Base-by-base conservation (phyloP, 2,113 vertebrate genomes). In the Zapus hudsonius region DNA sequence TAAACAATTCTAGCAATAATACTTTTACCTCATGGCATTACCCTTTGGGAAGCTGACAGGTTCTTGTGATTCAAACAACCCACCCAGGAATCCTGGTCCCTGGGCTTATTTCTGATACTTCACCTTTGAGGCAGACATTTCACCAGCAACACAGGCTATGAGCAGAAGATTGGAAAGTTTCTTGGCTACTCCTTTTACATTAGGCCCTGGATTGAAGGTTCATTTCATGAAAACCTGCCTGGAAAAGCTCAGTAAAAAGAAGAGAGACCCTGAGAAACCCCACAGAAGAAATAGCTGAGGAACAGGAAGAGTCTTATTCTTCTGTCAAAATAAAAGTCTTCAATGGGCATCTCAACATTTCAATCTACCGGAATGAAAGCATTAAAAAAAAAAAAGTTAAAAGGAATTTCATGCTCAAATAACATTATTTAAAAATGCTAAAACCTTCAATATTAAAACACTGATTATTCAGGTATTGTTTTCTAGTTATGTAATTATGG, bases 151-250 rank as follows among this genome's bases (percentile, higher is more conserved):
- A 89, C 96, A 59, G 96, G 89, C 89, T 55, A 94, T 27, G 52
- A 93, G 86, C 73, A 42, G 92, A 92, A 85, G 93, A 93, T 93
- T n/a, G 90, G 78, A 95, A 96, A 74, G 91, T 67, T 95, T 96
- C 16, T 92, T 84, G 83, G 96, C 84, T 55, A 63, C 96, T 96
- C 97, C 94, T 96, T 96, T 97, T 87, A 76, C 97, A 92, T 33
- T 86, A 96, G 95, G 69, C 95, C 95, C 75, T 96, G 95, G 96
- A 91, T 93, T 96, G 95, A 44, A 96, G 95, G 95, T 94, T 96
- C 87, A 76, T 98, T 96, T 96, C 95, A 95, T 97, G 52, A 87
- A 72, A 84, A 59, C 94, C 91, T 90, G 91, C 95, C 91, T 96
- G 95, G 95, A 61, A 47, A 94, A 75, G 94, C 75, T 93, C 78